Percentiles rank a stretch among this genome's conserved stretches.
These are phyloP conservation scores for Ashinkailepas kermadecensis DNA, from an alignment of 2,888 invertebrate genomes.

Conservation along the genomic window DNA sequence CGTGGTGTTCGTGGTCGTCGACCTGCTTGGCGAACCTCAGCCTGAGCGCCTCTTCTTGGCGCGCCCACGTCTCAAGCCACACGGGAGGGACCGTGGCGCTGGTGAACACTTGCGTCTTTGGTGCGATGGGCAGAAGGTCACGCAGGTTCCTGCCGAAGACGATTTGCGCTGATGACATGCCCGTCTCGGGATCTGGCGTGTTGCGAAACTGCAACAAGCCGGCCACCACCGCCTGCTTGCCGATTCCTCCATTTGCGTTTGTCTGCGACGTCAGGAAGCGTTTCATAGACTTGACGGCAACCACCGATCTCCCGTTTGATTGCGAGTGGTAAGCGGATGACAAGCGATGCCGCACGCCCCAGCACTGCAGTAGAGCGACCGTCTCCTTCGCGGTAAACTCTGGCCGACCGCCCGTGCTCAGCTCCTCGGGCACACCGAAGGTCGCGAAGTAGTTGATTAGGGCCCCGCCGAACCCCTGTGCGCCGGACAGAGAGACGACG, in stretches of 20 bases:
- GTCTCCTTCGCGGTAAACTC: conserved; percentile 25
- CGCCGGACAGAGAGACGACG: conserved; percentile 19
- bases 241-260: not conserved
- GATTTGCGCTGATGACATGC: conserved; percentile 25
- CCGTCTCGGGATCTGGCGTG: conserved; percentile 21
- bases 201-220: conserved; percentile 21
- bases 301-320: conserved; percentile 25
- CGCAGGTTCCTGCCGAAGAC: conserved; percentile 22
- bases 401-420: conserved; percentile 23
- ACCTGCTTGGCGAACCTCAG: conserved; percentile 24
- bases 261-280: conserved; percentile 25
- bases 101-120: conserved; percentile 22
- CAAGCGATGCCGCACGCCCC: conserved; percentile 21
- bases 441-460: conserved; percentile 24
- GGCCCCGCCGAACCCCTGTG: not conserved
- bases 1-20: not conserved
- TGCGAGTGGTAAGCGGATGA: conserved; percentile 24
- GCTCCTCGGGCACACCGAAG: conserved; percentile 25
- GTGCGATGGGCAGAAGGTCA: conserved; percentile 24
- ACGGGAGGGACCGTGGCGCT: conserved; percentile 17
- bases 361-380: conserved; percentile 14
- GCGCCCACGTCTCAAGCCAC: conserved; percentile 16
- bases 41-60: conserved; percentile 14
- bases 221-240: conserved; percentile 13
- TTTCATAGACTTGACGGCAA: conserved; percentile 25